Evolutionary conservation across 1,140 invertebrate genomes (phyloP).

Genomic region (Sipha flava): DNA sequence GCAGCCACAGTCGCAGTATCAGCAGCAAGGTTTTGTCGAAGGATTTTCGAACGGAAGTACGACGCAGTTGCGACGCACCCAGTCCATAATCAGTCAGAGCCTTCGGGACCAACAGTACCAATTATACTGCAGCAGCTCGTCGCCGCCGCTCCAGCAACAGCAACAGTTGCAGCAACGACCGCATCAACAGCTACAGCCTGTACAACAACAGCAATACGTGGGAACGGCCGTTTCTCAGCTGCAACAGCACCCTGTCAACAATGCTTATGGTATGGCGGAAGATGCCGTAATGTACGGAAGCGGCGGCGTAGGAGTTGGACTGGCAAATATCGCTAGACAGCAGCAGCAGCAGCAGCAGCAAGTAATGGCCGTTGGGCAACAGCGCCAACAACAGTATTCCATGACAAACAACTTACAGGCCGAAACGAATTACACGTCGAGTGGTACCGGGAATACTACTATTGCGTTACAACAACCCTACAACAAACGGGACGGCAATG

Average conservation of each 20-base stretch:
- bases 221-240: background rate
- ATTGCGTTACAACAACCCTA: background rate
- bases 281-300: background rate
- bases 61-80: background rate
- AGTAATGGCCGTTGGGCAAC: background rate
- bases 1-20: background rate
- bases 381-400: background rate
- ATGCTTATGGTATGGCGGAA: background rate
- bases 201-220: background rate
- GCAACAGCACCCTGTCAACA: background rate
- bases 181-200: background rate
- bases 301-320: background rate
- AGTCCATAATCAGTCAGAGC: conserved; percentile 13
- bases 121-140: background rate
- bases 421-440: background rate
- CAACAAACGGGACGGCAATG: background rate
- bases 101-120: conserved; percentile 5
- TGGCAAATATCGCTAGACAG: background rate
- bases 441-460: background rate
- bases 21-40: background rate
- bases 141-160: background rate
- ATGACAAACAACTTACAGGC: background rate
- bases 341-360: background rate
- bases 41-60: background rate
- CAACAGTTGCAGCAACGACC: no score